Conservation (phyloP, 1,140 invertebrate genomes). For the Triops longicaudatus region DNA sequence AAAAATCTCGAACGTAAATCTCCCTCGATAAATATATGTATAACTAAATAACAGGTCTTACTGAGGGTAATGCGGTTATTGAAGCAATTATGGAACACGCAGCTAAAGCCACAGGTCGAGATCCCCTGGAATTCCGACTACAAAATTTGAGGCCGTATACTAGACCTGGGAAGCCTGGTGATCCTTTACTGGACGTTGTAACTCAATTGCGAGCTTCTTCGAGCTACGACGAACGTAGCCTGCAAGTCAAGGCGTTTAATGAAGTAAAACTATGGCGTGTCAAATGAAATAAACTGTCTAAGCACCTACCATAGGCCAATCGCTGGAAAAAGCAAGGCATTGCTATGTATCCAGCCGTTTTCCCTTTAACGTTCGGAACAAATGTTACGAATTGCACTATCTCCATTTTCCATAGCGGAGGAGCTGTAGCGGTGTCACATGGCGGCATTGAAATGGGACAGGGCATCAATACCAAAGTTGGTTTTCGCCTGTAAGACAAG, state of each 20-base stretch:
- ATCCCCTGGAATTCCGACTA: constrained; percentile 49
- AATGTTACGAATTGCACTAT: constrained; percentile 40
- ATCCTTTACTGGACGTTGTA: constrained; percentile 27
- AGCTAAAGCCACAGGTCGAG: constrained; percentile 52
- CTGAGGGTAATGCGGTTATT: constrained; percentile 54
- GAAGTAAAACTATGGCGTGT: background rate
- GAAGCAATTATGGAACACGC: constrained; percentile 78
- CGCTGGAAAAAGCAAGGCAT: constrained; percentile 69
- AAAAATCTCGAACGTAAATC: background rate
- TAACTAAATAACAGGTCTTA: constrained; percentile 44
- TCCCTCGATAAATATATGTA: background rate
- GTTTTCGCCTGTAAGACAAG: background rate
- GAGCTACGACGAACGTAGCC: background rate
- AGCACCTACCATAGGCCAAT: constrained; percentile 42
- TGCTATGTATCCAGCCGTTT: constrained; percentile 56
- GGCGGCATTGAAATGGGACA: constrained; percentile 79
- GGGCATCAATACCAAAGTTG: constrained; percentile 64
- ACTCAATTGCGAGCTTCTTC: constrained; percentile 1
- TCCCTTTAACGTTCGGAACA: constrained; percentile 44
- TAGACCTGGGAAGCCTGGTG: constrained; percentile 38
- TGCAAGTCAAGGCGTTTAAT: background rate
- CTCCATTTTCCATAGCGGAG: constrained; percentile 63
- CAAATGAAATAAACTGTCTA: background rate
- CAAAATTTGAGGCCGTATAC: constrained; percentile 33
- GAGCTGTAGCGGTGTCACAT: constrained; percentile 62